Conservation (phyloP, 2,113 vertebrate genomes). For the Microtus oregoni region DNA sequence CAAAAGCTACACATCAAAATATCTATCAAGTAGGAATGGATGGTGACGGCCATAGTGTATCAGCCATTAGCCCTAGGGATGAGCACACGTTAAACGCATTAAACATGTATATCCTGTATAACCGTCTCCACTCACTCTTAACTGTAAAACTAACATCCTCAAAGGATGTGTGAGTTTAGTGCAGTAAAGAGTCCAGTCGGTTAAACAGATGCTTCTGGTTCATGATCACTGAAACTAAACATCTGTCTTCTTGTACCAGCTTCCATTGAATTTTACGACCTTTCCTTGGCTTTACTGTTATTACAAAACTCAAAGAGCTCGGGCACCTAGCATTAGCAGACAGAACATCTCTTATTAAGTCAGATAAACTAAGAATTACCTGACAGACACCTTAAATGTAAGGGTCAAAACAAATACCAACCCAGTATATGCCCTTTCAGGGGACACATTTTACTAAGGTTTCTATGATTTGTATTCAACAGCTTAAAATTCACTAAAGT, state of each 20-base stretch:
- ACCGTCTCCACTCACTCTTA: neutral
- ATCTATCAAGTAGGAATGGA: neutral
- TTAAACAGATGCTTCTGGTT: neutral
- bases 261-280: neutral
- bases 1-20: conserved; percentile 46
- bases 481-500: conserved; percentile 39
- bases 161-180: neutral
- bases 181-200: neutral
- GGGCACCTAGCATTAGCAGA: neutral
- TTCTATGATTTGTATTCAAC: conserved; percentile 26
- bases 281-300: neutral
- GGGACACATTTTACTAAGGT: conserved; percentile 15
- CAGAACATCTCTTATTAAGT: neutral
- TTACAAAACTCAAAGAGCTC: conserved; percentile 45
- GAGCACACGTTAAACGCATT: neutral
- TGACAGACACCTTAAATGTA: neutral
- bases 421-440: neutral
- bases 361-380: neutral
- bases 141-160: conserved; percentile 31
- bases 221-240: neutral
- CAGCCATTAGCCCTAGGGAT: neutral
- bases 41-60: conserved; percentile 1
- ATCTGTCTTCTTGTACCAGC: neutral
- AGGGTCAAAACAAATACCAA: neutral
- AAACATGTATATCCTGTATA: neutral